Percentiles rank a stretch among this genome's conserved stretches.
Conservation (phyloP, 2,113 vertebrate species). For the Felis catus region DNA sequence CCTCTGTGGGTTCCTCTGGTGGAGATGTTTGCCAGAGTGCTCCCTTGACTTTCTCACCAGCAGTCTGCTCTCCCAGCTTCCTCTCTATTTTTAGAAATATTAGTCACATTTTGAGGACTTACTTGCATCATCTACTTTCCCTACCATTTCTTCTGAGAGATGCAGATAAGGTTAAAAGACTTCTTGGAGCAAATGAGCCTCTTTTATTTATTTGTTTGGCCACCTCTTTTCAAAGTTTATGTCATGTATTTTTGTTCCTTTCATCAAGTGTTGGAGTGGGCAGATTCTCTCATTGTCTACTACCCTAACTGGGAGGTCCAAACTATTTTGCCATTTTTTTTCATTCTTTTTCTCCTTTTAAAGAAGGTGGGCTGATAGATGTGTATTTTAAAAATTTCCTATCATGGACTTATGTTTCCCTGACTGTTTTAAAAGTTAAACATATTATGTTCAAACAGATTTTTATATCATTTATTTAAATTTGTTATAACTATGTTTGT, state of each 20-base stretch:
- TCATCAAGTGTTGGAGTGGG: neutral
- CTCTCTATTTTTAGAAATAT: neutral
- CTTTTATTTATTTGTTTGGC: neutral
- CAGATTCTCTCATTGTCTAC: neutral
- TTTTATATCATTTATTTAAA: neutral
- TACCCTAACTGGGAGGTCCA: neutral
- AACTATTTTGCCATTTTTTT: neutral
- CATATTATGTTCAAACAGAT: neutral
- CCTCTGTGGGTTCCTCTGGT: neutral
- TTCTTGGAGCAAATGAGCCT: neutral
- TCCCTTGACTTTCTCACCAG: neutral
- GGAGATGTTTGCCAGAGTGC: neutral
- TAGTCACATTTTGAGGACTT: neutral
- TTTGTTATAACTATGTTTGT: neutral
- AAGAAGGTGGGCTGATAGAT: neutral
- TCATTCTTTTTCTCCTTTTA: neutral
- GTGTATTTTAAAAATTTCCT: neutral
- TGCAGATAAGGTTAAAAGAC: neutral
- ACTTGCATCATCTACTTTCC: neutral
- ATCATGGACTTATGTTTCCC: neutral
- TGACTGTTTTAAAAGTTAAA: neutral
- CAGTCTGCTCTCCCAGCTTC: neutral
- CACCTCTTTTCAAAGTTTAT: neutral
- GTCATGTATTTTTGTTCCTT: neutral
- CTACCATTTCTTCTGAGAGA: neutral